phyloP scores from a whole-genome alignment of 1,140 invertebrate genomes.

The Heliconius nattereri region DNA sequence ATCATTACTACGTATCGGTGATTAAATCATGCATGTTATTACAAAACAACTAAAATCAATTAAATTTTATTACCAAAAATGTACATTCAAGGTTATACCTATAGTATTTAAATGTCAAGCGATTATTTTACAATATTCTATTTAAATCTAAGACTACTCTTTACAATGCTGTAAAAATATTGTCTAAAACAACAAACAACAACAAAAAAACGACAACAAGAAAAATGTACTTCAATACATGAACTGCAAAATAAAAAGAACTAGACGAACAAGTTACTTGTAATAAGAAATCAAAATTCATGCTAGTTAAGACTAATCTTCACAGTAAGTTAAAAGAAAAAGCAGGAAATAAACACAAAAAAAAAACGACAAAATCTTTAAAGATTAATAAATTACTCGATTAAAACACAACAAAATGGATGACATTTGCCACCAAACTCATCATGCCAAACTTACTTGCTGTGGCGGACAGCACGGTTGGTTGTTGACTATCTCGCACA shows the following conservation, averaged over 20 bases:
- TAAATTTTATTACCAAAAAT: conserved; percentile 2
- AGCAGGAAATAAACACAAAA: neutral
- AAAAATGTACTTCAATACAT: neutral
- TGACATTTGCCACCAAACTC: neutral
- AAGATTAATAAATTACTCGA: neutral
- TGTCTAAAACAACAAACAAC: neutral
- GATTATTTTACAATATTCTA: neutral
- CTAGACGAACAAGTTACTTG: neutral
- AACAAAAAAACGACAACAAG: neutral
- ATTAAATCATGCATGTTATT: neutral
- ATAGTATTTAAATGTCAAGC: neutral
- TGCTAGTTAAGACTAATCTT: neutral
- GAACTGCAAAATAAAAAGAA: neutral
- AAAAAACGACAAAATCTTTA: neutral
- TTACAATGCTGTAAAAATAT: neutral
- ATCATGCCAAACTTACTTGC: conserved; percentile 83
- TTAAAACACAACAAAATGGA: neutral
- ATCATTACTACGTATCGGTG: neutral
- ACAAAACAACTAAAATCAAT: neutral
- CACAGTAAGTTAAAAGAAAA: neutral
- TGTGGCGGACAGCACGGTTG: conserved; percentile 89
- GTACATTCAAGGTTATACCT: neutral
- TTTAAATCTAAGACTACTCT: too few species aligned
- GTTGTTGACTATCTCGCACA: conserved; percentile 91
- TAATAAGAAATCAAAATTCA: neutral